Percentiles rank a stretch among this genome's conserved stretches.
phyloP scores from a whole-genome alignment of 2,888 invertebrate species.

The Tenthredo livida region DNA sequence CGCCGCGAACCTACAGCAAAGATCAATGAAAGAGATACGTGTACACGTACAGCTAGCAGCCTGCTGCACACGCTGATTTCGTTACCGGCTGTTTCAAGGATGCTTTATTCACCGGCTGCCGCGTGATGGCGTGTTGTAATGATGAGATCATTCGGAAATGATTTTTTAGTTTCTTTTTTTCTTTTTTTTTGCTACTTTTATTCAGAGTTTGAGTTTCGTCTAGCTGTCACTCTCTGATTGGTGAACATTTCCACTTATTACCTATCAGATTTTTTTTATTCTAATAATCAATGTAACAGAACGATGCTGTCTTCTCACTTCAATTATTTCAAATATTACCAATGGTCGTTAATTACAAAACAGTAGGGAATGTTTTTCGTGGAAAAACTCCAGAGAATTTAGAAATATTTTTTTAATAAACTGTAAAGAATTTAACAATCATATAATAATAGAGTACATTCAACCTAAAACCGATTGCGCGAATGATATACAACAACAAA shows the following conservation, averaged over 20 bases:
- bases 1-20: conserved; percentile 31
- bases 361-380: neutral
- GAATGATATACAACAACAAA: neutral
- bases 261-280: neutral
- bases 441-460: neutral
- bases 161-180: neutral
- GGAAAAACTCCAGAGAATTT: neutral
- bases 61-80: conserved; percentile 20
- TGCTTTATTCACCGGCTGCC: conserved; percentile 40
- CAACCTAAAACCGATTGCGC: neutral
- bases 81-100: conserved; percentile 47
- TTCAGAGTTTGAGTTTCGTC: neutral
- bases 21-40: conserved; percentile 52
- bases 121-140: conserved; percentile 31
- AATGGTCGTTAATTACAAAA: neutral
- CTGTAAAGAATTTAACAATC: neutral
- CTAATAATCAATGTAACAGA: neutral
- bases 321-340: neutral
- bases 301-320: neutral
- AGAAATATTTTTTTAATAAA: neutral
- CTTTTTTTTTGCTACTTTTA: no score
- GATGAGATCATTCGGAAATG: neutral
- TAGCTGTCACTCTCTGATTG: conserved; percentile 16
- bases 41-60: conserved; percentile 33
- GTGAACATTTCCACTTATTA: neutral